Evolutionary conservation across 2,113 vertebrate genomes (phyloP).

Genomic region (Trachemys scripta): DNA sequence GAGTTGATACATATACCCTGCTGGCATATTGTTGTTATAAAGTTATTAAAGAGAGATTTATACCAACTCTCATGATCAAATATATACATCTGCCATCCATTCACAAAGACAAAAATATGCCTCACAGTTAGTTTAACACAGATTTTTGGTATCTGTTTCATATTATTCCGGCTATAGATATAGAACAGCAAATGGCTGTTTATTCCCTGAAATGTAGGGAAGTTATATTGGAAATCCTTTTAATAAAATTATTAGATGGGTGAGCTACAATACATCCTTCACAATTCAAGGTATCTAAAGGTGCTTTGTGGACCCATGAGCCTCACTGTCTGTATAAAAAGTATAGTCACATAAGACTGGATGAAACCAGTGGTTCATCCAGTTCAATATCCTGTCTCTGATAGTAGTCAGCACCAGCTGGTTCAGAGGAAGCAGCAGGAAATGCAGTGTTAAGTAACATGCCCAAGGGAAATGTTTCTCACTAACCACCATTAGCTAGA

Average conservation of each 20-base stretch:
- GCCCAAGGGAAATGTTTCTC: not conserved
- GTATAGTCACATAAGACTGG: constrained; percentile 13
- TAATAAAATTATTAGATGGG: not conserved
- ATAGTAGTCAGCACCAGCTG: not conserved
- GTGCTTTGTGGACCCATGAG: constrained; percentile 19
- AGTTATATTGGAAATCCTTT: not conserved
- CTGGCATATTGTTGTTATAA: rapidly evolving
- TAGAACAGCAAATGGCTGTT: constrained; percentile 16
- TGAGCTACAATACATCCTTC: not conserved
- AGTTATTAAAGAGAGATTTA: not conserved
- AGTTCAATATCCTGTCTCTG: not conserved
- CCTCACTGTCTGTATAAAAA: constrained; percentile 3
- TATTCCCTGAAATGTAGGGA: constrained; percentile 4
- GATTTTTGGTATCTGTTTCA: not conserved
- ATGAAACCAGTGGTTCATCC: not conserved
- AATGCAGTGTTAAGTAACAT: not conserved
- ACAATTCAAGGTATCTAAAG: not conserved
- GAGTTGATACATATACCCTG: not conserved
- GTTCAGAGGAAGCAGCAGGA: not conserved
- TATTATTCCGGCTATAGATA: not conserved
- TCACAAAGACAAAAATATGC: not conserved
- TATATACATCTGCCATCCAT: not conserved
- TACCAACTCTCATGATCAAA: not conserved
- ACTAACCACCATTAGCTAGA: not conserved
- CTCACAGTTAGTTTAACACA: not conserved